Evolutionary conservation across 2,888 invertebrate species (phyloP).

Genomic region (Lepeophtheirus nordmannii): DNA sequence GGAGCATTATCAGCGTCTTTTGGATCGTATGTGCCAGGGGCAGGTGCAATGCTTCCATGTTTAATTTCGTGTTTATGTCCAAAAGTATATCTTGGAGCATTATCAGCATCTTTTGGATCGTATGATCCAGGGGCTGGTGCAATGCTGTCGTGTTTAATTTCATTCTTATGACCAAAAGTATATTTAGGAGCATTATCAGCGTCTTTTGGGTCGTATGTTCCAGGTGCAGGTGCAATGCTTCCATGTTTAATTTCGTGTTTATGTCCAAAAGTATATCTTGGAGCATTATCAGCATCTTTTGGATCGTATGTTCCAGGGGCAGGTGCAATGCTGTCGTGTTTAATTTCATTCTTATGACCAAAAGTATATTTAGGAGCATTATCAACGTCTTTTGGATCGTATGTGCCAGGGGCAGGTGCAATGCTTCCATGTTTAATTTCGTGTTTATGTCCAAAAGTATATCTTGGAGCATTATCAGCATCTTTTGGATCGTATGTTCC

Average conservation of each 20-base stretch:
- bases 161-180: slow-evolving; percentile 20
- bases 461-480: slow-evolving; percentile 37
- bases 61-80: slow-evolving; percentile 16
- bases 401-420: slow-evolving; percentile 18
- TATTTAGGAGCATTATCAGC: slow-evolving; percentile 37
- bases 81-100: slow-evolving; percentile 8
- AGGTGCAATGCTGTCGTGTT: slow-evolving; percentile 4
- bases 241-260: slow-evolving; percentile 6
- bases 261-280: slow-evolving; percentile 17
- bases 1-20: background rate
- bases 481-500: slow-evolving; percentile 65
- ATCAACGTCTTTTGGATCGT: slow-evolving; percentile 35
- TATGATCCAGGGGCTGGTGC: slow-evolving; percentile 22
- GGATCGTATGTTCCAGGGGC: slow-evolving; percentile 23
- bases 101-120: slow-evolving; percentile 42
- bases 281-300: background rate
- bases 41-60: background rate
- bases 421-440: slow-evolving; percentile 31
- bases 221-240: slow-evolving; percentile 31
- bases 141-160: slow-evolving; percentile 6
- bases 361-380: background rate
- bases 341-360: slow-evolving; percentile 3
- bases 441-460: slow-evolving; percentile 5
- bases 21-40: slow-evolving; percentile 15
- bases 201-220: slow-evolving; percentile 31